Base-by-base conservation (phyloP, 2,797 vertebrate genomes). In the Lemur catta region DNA sequence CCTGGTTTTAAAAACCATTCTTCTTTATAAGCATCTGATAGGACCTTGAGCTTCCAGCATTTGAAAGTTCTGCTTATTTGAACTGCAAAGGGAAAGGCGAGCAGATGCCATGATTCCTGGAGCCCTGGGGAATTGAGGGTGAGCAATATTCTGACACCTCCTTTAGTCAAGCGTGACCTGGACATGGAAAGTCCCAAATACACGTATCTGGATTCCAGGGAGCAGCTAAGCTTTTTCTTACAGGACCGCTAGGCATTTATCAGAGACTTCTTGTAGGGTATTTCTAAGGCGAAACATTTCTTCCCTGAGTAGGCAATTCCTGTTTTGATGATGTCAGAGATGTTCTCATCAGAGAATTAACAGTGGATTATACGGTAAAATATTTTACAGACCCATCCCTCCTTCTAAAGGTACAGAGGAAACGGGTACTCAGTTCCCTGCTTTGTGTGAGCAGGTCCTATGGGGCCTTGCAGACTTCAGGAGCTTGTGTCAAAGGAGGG, bases 351-450 rank as follows among this genome's bases (percentile, higher is more conserved):
- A 78, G 84, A 57, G 38, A 84, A 7, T 59, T 61, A 50, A 82
- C 4, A 14, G 26, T 22, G 12, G 65, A 6, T 59, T 84, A 17
- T 59, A 20, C 1, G 48, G 6, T n/a, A 17, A 61, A 72, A 22
- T 92, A 61, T 26, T 46, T 43, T 50, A 71, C 18, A 92, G 46
- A 72, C 12, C 30, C 0, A 38, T 41, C 6, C 7, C 28, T 52
- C 10, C 26, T 75, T 80, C 33, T 30, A 35, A 72, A n/a, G 11
- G 22, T 5, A 22, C 26, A 69, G 87, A 90, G 8, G 15, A 82
- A 75, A 71, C 4, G 2, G 7, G 1, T 9, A 2, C 33, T 1
- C 13, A 50, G 4, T 24, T 0, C 7, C 22, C 13, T 6, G 11
- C 6, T 28, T n/a, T 4, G 22, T 61, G 6, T 57, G 30, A 78